Percentiles rank a stretch among this genome's conserved stretches.
Conservation (phyloP, 2,113 vertebrate species). For the Rhabdomys dilectus region DNA sequence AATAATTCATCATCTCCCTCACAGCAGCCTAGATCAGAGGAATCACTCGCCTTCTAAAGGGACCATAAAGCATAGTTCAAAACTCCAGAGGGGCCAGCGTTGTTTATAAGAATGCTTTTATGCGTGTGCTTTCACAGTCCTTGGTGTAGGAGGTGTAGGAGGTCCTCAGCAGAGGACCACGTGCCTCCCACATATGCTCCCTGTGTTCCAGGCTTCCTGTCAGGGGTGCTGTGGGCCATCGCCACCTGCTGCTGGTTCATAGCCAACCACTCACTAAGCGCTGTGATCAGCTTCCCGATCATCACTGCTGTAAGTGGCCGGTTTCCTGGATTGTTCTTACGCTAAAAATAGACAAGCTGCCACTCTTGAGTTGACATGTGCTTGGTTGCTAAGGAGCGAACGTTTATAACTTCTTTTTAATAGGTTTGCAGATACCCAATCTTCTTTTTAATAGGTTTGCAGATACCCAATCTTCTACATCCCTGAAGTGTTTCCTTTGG, state of each 20-base stretch:
- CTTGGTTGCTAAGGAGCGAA: neutral
- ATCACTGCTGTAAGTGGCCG: conserved; percentile 91
- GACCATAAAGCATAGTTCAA: neutral
- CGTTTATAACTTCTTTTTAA: neutral
- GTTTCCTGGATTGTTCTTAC: neutral
- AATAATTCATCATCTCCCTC: neutral
- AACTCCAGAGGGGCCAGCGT: neutral
- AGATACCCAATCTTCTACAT: neutral
- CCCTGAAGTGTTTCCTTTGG: neutral
- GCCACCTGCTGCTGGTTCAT: conserved; percentile 93
- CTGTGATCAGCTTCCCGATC: conserved; percentile 93
- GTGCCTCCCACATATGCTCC: neutral
- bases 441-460: neutral
- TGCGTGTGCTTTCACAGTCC: neutral
- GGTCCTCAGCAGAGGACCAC: rapidly evolving
- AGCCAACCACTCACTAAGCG: conserved; percentile 91
- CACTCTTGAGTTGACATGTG: neutral
- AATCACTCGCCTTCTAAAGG: conserved; percentile 11
- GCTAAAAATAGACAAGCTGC: neutral
- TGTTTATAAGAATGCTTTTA: neutral
- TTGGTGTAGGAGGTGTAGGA: too few relatives aligned
- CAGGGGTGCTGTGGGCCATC: conserved; percentile 92
- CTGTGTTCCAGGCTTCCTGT: conserved; percentile 89
- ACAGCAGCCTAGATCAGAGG: neutral
- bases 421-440: neutral